Evolutionary conservation across 2,888 invertebrate species (phyloP).

Genomic region (Mesorhabditis spiculigera): DNA sequence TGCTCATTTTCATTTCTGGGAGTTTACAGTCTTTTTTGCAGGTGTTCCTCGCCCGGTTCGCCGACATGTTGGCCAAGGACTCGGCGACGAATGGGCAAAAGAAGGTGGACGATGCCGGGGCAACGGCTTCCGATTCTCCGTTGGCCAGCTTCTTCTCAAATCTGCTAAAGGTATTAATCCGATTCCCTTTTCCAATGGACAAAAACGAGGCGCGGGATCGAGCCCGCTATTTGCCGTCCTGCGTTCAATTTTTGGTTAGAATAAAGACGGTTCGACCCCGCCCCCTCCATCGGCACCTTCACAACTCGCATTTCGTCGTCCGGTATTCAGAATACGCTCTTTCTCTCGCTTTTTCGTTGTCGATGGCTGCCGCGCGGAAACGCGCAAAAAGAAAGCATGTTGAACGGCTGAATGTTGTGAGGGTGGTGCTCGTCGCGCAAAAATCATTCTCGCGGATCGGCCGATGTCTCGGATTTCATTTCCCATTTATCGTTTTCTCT

Average conservation of each 20-base stretch:
- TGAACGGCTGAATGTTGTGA: too few species aligned
- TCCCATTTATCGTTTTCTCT: too few species aligned
- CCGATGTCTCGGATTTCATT: too few species aligned
- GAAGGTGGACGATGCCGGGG: slow-evolving; percentile 23
- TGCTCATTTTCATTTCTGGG: background rate
- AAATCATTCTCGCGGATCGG: too few species aligned
- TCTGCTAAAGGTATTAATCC: slow-evolving; percentile 39
- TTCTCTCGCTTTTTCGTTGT: background rate
- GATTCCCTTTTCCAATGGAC: background rate
- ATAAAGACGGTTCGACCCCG: background rate
- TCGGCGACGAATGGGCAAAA: slow-evolving; percentile 19
- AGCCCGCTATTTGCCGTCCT: too few species aligned
- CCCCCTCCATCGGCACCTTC: background rate
- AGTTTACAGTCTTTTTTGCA: slow-evolving; percentile 7
- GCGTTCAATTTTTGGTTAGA: too few species aligned
- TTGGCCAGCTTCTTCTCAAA: slow-evolving; percentile 55
- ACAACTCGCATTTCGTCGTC: background rate
- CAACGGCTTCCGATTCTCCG: slow-evolving; percentile 39
- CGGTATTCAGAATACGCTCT: background rate
- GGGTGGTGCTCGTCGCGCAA: too few species aligned
- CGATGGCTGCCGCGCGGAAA: background rate
- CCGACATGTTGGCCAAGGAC: slow-evolving; percentile 4
- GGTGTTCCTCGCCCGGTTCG: background rate
- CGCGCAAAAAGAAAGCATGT: too few species aligned
- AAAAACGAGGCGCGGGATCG: too few species aligned